These are phyloP conservation scores for Enteromius trimaculatus DNA, from an alignment of 2,797 vertebrate genomes.

Conservation along the genomic window DNA sequence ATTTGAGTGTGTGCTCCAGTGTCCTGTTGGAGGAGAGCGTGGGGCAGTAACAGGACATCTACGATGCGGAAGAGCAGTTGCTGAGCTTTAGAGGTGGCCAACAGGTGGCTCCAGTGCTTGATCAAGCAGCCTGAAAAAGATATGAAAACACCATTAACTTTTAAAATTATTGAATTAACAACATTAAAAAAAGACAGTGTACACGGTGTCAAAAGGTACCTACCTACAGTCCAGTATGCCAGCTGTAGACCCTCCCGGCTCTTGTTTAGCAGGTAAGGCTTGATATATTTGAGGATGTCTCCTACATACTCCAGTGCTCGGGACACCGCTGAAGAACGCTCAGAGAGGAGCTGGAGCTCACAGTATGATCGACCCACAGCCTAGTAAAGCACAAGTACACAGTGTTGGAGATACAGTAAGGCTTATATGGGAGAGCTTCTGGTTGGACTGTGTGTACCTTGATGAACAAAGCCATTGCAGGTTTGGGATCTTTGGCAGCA, in stretches of 20 bases:
- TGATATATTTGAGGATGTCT: conserved; percentile 92
- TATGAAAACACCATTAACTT: neutral
- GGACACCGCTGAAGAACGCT: conserved; percentile 89
- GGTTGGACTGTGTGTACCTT: conserved; percentile 78
- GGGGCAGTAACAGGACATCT: conserved; percentile 89
- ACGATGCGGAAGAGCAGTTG: conserved; percentile 92
- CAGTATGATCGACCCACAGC: conserved; percentile 85
- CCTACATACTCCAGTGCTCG: conserved; percentile 90
- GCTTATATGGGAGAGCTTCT: neutral
- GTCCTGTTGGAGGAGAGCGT: conserved; percentile 87
- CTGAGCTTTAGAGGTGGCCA: conserved; percentile 93
- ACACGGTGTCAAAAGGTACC: neutral
- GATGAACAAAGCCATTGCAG: conserved; percentile 85
- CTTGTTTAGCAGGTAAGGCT: conserved; percentile 89
- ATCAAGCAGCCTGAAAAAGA: conserved; percentile 84
- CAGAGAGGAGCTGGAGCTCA: conserved; percentile 81
- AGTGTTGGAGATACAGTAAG: neutral
- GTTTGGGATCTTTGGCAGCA: conserved; percentile 77
- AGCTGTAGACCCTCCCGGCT: conserved; percentile 88
- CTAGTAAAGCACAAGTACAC: conserved; percentile 68
- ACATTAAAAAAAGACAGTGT: neutral
- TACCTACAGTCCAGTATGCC: conserved; percentile 88
- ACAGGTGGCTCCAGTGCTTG: conserved; percentile 93
- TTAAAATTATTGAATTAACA: neutral
- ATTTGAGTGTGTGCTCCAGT: conserved; percentile 78